Conservation (phyloP, 2,888 invertebrate species). For the Eudasyphora cyanicolor region DNA sequence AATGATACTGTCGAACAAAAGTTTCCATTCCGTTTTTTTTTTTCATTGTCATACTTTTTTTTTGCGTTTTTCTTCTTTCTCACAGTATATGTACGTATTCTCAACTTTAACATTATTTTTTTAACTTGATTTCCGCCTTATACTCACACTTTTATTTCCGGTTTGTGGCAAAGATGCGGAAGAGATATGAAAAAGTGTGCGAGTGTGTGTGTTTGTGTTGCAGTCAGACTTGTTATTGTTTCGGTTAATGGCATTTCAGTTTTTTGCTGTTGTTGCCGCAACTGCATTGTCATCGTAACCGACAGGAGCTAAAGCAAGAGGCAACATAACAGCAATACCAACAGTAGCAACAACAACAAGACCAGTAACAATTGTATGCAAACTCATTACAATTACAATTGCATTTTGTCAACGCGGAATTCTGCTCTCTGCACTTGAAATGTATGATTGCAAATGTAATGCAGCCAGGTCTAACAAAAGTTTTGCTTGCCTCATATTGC, state of each 20-base stretch:
- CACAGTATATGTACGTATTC: conserved; percentile 24
- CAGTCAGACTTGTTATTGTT: conserved; percentile 19
- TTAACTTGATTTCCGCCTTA: conserved; percentile 53
- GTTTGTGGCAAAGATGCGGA: background rate
- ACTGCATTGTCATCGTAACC: conserved; percentile 49
- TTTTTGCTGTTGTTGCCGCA: conserved; percentile 38
- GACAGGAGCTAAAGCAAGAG: background rate
- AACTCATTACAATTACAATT: conserved; percentile 58
- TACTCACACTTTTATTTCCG: conserved; percentile 61
- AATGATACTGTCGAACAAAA: conserved; percentile 48
- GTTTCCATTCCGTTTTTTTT: conserved; percentile 12
- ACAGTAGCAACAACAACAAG: background rate
- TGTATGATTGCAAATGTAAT: conserved; percentile 16
- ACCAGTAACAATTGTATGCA: conserved; percentile 25
- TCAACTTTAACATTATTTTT: conserved; percentile 34
- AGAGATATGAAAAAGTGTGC: background rate
- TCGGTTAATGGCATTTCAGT: conserved; percentile 32
- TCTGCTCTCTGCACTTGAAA: conserved; percentile 50
- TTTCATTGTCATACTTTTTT: background rate
- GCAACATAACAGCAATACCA: background rate
- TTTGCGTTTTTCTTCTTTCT: background rate
- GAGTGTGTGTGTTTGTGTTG: background rate
- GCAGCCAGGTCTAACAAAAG: background rate
- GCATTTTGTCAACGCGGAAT: conserved; percentile 59
- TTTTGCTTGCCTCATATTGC: no score